These are phyloP conservation scores for Marcusenius ussheri DNA, from an alignment of 2,113 vertebrate genomes.

Conservation along the genomic window DNA sequence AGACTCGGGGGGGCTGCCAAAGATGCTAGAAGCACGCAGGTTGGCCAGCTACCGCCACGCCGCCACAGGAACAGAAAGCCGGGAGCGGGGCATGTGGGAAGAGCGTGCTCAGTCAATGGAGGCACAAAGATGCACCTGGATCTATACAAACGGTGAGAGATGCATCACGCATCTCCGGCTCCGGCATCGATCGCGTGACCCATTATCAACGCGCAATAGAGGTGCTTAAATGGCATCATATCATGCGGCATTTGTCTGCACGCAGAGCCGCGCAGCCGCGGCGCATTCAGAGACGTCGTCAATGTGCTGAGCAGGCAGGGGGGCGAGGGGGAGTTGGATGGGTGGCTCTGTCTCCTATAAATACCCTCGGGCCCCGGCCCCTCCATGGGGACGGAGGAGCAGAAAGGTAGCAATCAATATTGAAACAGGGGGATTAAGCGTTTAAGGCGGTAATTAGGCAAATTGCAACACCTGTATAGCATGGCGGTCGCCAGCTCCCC, in stretches of 20 bases:
- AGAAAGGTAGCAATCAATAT: constrained; percentile 91
- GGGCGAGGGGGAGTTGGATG: constrained; percentile 36
- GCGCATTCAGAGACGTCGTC: constrained; percentile 52
- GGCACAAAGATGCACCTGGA: constrained; percentile 71
- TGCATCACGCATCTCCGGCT: constrained; percentile 25
- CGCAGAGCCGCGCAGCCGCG: constrained; percentile 40
- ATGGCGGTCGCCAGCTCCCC: constrained; percentile 71
- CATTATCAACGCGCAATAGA: constrained; percentile 62
- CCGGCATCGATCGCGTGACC: constrained; percentile 59
- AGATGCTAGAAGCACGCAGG: neutral
- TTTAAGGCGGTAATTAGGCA: constrained; percentile 97
- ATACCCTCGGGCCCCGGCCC: constrained; percentile 25
- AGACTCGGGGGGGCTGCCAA: constrained; percentile 23
- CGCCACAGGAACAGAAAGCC: neutral
- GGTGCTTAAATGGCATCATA: constrained; percentile 46
- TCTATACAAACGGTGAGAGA: constrained; percentile 51
- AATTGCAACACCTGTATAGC: constrained; percentile 94
- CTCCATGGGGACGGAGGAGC: constrained; percentile 52
- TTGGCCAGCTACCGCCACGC: neutral
- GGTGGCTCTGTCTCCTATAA: constrained; percentile 22
- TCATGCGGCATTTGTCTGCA: constrained; percentile 31
- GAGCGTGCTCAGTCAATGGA: constrained; percentile 55
- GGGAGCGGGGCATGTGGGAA: constrained; percentile 31
- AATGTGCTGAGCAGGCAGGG: constrained; percentile 40
- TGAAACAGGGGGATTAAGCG: constrained; percentile 92